phyloP scores from a whole-genome alignment of 1,140 invertebrate genomes.

The Zaprionus taronus region DNA sequence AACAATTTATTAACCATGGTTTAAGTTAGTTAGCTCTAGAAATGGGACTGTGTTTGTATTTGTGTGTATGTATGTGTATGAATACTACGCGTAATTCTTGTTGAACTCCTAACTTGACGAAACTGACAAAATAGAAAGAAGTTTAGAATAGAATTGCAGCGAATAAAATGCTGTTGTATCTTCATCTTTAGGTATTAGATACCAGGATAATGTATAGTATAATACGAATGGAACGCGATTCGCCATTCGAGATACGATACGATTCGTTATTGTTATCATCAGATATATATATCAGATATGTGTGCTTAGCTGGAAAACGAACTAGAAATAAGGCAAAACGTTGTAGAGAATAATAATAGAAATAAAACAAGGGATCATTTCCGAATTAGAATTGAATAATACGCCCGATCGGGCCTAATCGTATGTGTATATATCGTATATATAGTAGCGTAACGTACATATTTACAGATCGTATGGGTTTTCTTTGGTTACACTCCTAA shows the following conservation, averaged over 20 bases:
- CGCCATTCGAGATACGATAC: conserved; percentile 18
- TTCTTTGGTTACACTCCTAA: conserved; percentile 68
- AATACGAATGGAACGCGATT: conserved; percentile 18
- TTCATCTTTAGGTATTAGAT: conserved; percentile 66
- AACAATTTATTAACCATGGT: conserved; percentile 74
- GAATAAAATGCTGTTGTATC: conserved; percentile 21
- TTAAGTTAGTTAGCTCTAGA: conserved; percentile 41
- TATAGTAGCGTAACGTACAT: conserved; percentile 39
- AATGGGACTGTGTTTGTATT: conserved; percentile 17
- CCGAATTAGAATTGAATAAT: conserved; percentile 4
- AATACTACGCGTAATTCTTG: conserved; percentile 14
- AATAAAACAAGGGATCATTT: conserved; percentile 3
- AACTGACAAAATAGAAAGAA: conserved; percentile 1
- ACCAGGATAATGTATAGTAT: conserved; percentile 48
- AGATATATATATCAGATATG: conserved; percentile 34
- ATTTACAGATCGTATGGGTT: conserved; percentile 69
- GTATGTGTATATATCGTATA: conserved; percentile 2
- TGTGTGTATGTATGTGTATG: neutral
- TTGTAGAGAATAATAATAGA: conserved; percentile 21
- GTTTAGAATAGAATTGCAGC: conserved; percentile 1
- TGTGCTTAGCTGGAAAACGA: conserved; percentile 47
- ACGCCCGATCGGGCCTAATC: conserved; percentile 26
- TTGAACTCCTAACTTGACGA: conserved; percentile 16
- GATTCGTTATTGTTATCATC: conserved; percentile 17
- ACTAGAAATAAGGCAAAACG: conserved; percentile 47